Evolutionary conservation across 1,140 invertebrate genomes (phyloP).

Genomic region (roundworm (Caenorhabditis elegans)): DNA sequence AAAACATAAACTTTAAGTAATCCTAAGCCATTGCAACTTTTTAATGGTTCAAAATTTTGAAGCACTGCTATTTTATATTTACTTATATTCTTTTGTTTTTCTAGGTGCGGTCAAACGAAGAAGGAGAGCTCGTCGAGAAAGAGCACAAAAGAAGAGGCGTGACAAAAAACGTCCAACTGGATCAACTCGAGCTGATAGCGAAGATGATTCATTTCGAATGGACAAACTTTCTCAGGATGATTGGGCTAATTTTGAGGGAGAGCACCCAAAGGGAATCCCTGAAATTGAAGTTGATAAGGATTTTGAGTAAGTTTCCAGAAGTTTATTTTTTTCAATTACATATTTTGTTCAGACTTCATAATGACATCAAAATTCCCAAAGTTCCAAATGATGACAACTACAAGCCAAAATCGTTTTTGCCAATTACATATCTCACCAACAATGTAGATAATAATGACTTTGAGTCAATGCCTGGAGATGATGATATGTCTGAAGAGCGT

Average conservation of each 20-base stretch:
- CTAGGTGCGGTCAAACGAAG: background rate
- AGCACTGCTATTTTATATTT: too few relatives aligned
- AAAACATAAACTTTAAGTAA: too few relatives aligned
- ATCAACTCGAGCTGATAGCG: background rate
- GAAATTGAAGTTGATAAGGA: background rate
- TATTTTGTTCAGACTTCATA: background rate
- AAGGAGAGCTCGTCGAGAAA: background rate
- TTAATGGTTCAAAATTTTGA: too few relatives aligned
- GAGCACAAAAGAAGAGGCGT: too few relatives aligned
- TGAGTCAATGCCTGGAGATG: background rate
- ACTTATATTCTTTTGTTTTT: too few relatives aligned
- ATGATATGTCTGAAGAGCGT: background rate
- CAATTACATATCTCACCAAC: background rate
- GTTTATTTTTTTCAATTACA: too few relatives aligned
- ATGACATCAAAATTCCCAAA: background rate
- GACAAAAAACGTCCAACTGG: background rate
- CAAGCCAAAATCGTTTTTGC: background rate
- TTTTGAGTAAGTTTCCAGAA: background rate
- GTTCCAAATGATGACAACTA: background rate
- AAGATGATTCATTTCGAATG: background rate
- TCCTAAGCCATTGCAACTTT: too few relatives aligned
- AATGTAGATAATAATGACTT: background rate
- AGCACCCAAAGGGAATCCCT: background rate
- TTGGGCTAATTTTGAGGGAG: background rate
- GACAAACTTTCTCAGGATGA: background rate